These are phyloP conservation scores for Stenichneumon culpator DNA, from an alignment of 2,888 invertebrate species.

Conservation along the genomic window DNA sequence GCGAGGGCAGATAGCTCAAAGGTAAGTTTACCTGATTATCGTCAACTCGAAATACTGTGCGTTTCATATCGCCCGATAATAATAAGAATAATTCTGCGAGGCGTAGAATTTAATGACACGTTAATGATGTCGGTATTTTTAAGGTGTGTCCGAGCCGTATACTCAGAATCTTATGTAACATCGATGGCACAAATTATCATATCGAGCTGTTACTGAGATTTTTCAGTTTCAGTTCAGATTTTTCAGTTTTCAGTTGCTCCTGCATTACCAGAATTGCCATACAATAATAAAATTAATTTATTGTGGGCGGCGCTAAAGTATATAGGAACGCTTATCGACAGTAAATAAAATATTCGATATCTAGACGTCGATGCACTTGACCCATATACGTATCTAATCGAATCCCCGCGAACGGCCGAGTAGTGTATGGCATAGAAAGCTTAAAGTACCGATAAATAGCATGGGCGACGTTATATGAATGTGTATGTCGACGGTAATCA, in stretches of 20 bases:
- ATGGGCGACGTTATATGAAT: neutral
- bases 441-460: neutral
- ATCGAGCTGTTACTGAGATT: neutral
- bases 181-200: neutral
- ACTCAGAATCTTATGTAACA: neutral
- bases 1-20: neutral
- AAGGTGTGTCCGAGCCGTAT: neutral
- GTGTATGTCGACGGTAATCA: no score
- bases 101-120: neutral
- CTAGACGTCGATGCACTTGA: neutral
- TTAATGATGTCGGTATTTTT: neutral
- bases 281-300: no score
- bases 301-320: neutral
- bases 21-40: neutral
- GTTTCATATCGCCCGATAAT: neutral
- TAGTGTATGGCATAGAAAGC: neutral
- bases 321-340: neutral
- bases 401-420: neutral
- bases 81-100: neutral
- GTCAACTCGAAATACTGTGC: neutral
- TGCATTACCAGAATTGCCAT: no score
- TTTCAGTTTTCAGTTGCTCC: no score
- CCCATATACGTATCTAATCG: conserved; percentile 2
- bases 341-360: neutral
- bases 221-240: no score